These are phyloP conservation scores for Orestias chungarensis DNA, from an alignment of 2,797 vertebrate genomes.

Conservation along the genomic window DNA sequence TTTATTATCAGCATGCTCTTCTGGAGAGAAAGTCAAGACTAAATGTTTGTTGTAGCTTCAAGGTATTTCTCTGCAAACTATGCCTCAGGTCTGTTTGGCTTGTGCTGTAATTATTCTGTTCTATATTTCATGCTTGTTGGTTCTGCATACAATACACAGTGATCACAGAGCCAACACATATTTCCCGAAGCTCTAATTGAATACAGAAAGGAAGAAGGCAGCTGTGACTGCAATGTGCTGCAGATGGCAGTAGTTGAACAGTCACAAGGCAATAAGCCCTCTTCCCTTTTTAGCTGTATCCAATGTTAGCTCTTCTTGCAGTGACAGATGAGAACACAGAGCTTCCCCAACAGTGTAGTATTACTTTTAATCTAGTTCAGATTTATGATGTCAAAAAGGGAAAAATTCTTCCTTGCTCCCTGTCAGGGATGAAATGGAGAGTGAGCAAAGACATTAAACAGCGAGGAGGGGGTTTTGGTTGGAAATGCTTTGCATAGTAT, in stretches of 20 bases:
- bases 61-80: conserved; percentile 56
- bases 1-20: conserved; percentile 52
- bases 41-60: conserved; percentile 52
- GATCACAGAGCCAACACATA: conserved; percentile 64
- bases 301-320: conserved; percentile 58
- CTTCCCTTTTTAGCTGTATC: conserved; percentile 11
- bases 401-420: conserved; percentile 68
- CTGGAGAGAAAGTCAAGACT: conserved; percentile 57
- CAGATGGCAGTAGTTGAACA: conserved; percentile 82
- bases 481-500: conserved; percentile 55
- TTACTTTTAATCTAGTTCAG: conserved; percentile 76
- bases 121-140: conserved; percentile 71
- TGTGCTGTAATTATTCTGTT: conserved; percentile 68
- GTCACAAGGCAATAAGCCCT: conserved; percentile 38
- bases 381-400: conserved; percentile 78
- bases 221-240: conserved; percentile 60
- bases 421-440: conserved; percentile 71
- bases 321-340: conserved; percentile 72
- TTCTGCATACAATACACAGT: conserved; percentile 64
- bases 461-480: conserved; percentile 62
- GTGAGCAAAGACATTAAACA: conserved; percentile 73
- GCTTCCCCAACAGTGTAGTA: conserved; percentile 63
- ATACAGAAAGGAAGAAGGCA: conserved; percentile 27
- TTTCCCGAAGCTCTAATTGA: conserved; percentile 64
- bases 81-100: conserved; percentile 59